Evolutionary conservation across 2,888 invertebrate genomes (phyloP).

Genomic region (Merodon equestris): DNA sequence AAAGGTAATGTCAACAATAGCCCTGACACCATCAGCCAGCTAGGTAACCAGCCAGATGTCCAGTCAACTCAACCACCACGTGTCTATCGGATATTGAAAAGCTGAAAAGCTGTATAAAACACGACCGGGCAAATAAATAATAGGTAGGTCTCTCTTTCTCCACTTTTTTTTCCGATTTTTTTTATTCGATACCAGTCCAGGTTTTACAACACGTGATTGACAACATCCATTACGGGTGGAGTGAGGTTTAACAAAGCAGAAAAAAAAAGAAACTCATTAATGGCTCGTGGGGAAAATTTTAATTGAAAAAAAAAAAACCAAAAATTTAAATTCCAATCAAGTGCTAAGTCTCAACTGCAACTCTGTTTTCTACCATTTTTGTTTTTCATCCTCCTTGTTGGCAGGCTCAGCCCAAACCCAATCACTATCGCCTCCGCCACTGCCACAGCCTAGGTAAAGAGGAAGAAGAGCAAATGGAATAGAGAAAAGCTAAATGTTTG

Average conservation of each 20-base stretch:
- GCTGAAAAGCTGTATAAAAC: background rate
- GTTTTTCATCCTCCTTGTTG: too few relatives aligned
- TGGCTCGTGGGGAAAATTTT: constrained; percentile 30
- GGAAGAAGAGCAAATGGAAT: background rate
- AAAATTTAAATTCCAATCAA: constrained; percentile 27
- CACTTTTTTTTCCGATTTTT: too few relatives aligned
- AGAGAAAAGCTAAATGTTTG: constrained; percentile 14
- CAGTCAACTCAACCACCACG: background rate
- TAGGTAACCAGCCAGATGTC: background rate
- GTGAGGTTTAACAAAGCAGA: background rate
- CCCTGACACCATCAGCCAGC: constrained; percentile 9
- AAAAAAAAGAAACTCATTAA: constrained; percentile 39
- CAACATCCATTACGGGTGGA: constrained; percentile 38
- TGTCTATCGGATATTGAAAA: constrained; percentile 5
- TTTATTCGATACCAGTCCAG: background rate
- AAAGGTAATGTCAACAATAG: constrained; percentile 43
- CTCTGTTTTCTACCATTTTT: constrained; percentile 4
- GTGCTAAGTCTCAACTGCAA: constrained; percentile 37
- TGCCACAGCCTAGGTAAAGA: too few relatives aligned
- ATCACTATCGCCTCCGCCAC: background rate
- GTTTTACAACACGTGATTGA: constrained; percentile 46
- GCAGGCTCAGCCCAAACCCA: constrained; percentile 3
- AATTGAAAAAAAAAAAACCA: constrained; percentile 13
- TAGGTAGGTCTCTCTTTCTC: constrained; percentile 14
- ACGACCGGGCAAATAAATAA: constrained; percentile 9